Evolutionary conservation across 2,113 vertebrate genomes (phyloP), one percentile per base, ranked within the genome.

Genomic region (Istiophorus platypterus): DNA sequence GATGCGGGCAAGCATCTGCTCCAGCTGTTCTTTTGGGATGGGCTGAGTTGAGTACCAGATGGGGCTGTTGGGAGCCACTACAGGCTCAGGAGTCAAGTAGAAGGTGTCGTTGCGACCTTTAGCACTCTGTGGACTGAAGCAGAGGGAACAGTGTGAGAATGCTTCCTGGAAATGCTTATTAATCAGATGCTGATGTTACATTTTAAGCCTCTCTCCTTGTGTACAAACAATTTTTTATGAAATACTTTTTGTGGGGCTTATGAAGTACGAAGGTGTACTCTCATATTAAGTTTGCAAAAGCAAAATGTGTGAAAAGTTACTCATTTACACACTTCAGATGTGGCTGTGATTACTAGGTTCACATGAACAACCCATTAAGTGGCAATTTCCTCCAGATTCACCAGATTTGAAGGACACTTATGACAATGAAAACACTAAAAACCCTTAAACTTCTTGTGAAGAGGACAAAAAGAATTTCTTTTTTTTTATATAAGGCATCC

Each of bases 21-120:
- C 97, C 97, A 99, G 96, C 92, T 98, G 97, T 89, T 99, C 97
- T 94, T 96, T 96, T 85, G 96, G 96, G 95, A 99, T 99, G 65
- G 98, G 97, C 91, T 99, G 98, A 69, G 98, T 97, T 1, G 98
- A 99, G 95, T 99, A 99, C 98, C 98, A 99, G 93, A 99, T 99
- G 20, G 98, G 98, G 92, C 98, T 99, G 96, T 99, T 99, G 51
- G 98, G 98, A 74, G 98, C 98, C 91, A 99, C 98, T 72, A 99
- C 98, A 0, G 98, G 97, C 89, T 99, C 98, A 1, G 98, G 98
- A 9, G 98, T 99, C 95, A 99, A 96, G 95, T 99, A 99, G 96
- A 99, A 99, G 7, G 98, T 99, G 93, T 99, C 98, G 79, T 99
- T 99, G 85, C 98, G 97, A 90, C 98, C 98, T 96, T 99, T 99